phyloP scores from a whole-genome alignment of 2,888 invertebrate genomes.

The Philaethria dido region DNA sequence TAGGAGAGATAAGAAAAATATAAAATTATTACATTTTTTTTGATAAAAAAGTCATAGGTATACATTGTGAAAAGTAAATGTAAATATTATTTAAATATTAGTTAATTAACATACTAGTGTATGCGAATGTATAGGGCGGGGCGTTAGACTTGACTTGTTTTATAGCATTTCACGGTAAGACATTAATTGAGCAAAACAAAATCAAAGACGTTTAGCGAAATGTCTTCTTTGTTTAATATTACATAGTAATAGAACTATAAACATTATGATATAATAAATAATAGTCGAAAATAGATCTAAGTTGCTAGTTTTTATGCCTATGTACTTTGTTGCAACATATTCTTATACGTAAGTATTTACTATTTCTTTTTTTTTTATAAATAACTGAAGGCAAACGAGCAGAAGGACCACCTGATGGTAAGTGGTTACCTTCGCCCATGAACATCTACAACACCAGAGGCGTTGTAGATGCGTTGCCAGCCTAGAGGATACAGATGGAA shows the following conservation, averaged over 20 bases:
- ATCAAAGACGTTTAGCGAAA: slow-evolving; percentile 57
- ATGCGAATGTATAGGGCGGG: slow-evolving; percentile 60
- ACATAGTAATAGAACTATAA: slow-evolving; percentile 32
- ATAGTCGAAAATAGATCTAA: slow-evolving; percentile 18
- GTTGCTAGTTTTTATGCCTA: background rate
- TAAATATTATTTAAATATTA: background rate
- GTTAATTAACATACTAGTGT: slow-evolving; percentile 11
- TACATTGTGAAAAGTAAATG: background rate
- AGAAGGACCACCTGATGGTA: too few relatives aligned
- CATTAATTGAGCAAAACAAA: slow-evolving; percentile 77
- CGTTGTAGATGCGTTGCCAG: too few relatives aligned
- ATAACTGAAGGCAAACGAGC: too few relatives aligned
- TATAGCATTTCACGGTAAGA: slow-evolving; percentile 75
- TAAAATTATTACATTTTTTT: too few relatives aligned
- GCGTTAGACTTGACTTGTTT: slow-evolving; percentile 61
- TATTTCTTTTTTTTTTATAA: too few relatives aligned
- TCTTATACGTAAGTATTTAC: background rate
- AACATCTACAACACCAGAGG: too few relatives aligned
- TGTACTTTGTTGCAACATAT: slow-evolving; percentile 3
- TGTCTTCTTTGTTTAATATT: slow-evolving; percentile 38
- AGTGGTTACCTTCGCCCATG: too few relatives aligned
- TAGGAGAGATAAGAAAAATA: too few relatives aligned
- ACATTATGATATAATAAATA: slow-evolving; percentile 24
- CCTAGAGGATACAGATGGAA: too few relatives aligned
- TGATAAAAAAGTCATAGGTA: too few relatives aligned